These are phyloP conservation scores for Pelvicachromis taeniatus DNA, from an alignment of 2,113 vertebrate species.

Conservation along the genomic window DNA sequence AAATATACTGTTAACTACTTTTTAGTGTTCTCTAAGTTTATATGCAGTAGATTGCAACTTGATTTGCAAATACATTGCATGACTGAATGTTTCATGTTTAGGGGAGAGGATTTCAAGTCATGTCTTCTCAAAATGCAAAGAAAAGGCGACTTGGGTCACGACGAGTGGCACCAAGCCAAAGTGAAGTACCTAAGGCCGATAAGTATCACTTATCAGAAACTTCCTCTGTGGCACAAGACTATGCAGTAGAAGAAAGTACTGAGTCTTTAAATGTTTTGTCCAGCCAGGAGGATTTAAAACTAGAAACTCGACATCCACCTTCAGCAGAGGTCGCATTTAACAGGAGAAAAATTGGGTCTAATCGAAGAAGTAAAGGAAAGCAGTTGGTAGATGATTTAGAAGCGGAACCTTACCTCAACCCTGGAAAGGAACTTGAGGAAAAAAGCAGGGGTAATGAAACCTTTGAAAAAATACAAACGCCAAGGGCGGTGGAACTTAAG, in stretches of 20 bases:
- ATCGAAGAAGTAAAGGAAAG: slow-evolving; percentile 10
- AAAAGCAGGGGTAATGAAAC: not conserved
- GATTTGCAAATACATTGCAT: not conserved
- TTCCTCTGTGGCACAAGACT: not conserved
- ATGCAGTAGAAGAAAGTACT: not conserved
- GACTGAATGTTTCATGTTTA: slow-evolving; percentile 33
- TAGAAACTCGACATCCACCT: not conserved
- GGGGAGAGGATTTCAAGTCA: slow-evolving; percentile 53
- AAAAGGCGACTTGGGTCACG: slow-evolving; percentile 78
- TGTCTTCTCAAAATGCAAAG: slow-evolving; percentile 50
- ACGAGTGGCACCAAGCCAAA: not conserved
- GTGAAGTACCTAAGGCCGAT: not conserved
- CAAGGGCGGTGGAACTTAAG: not conserved
- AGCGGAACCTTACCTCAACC: not conserved
- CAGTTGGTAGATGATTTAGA: not conserved
- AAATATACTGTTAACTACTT: not conserved
- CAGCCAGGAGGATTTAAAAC: not conserved
- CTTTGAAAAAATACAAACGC: not conserved
- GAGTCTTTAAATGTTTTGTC: not conserved
- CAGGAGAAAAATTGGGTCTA: slow-evolving; percentile 48
- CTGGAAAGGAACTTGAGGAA: slow-evolving; percentile 21
- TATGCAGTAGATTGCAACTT: not conserved
- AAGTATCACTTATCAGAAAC: not conserved
- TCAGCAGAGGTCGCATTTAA: not conserved
- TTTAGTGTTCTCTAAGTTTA: not conserved